Base-by-base conservation (phyloP, 2,888 invertebrate genomes). In the Torymus tubicola region DNA sequence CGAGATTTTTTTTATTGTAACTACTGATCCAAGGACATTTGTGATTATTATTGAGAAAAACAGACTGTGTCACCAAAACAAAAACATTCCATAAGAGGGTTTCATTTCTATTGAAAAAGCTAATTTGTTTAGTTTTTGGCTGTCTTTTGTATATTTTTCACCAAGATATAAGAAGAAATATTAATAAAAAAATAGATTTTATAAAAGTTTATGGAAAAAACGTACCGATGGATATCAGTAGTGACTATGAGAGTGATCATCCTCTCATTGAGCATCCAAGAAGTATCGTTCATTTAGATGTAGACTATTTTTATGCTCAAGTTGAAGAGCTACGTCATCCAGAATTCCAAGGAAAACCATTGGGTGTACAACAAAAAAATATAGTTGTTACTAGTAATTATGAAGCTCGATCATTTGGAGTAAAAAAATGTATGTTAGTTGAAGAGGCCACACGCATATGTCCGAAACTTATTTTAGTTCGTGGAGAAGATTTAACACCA, bases 271-370 rank as follows among this genome's bases (percentile, higher is more conserved):
- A 85, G 74, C 96, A 96, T 90, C 92, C 93, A 74, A 93, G 93
- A 87, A 94, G 94, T 82, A 95, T 96, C 85, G 93, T 96, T 87
- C 96, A 96, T 89, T 92, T 96, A 86, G 96, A 96, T 89, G 92
- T 96, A 88, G 96, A 96, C 90, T 96, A 95, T 90, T 96, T 95
- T 91, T 96, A 96, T 91, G 96, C 96, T 81, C 96, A 96, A 93
- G 96, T 96, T 84, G 96, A 96, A 91, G 95, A 95, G 93, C 89
- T 95, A 78, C 93, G 93, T 84, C 93, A 95, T 89, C 95, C 96
- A 2, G 92, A 93, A 85, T 91, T 95, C 74, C 92, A 93, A 82
- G 91, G 92, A 74, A 93, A 94, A 85, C 96, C 96, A 50, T 90
- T 96, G 83, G 97, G 96, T 73, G 93, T 97, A 57, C 95, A 96